A percentile compares a stretch with the other conserved stretches of the same genome.
phyloP scores from a whole-genome alignment of 2,113 vertebrate species.

The Bujurquina vittata region DNA sequence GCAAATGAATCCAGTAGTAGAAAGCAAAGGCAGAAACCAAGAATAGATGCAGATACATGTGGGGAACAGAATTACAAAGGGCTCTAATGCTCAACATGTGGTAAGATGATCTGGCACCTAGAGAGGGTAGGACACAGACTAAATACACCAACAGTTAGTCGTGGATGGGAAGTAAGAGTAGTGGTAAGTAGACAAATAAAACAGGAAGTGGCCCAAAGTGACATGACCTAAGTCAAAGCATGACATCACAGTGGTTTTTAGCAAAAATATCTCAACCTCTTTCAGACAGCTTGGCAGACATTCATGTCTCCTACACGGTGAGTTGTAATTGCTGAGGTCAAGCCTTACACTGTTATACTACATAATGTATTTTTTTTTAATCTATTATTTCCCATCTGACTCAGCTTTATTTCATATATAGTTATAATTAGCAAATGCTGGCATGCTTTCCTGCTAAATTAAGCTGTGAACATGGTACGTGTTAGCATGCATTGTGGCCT shows the following conservation, averaged over 20 bases:
- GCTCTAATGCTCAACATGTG: not conserved
- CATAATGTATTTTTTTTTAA: not conserved
- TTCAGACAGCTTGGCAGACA: not conserved
- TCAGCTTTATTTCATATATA: not conserved
- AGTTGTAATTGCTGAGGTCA: not conserved
- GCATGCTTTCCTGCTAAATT: not conserved
- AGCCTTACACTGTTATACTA: not conserved
- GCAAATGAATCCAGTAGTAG: not conserved
- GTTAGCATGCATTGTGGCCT: not conserved
- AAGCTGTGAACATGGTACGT: not conserved
- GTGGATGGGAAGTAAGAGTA: not conserved
- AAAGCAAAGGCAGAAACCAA: not conserved
- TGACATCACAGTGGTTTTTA: slow-evolving; percentile 6
- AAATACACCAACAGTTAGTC: not conserved
- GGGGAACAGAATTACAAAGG: not conserved
- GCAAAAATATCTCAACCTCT: slow-evolving; percentile 3
- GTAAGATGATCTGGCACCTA: not conserved
- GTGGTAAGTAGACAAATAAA: not conserved
- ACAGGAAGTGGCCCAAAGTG: not conserved
- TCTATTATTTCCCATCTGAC: not conserved
- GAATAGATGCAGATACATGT: not conserved
- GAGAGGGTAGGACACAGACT: not conserved
- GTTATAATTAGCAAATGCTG: not conserved
- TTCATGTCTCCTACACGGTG: not conserved
- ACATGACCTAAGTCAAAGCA: slow-evolving; percentile 3